Evolutionary conservation across 1,140 invertebrate species (phyloP), one percentile per base, ranked within the genome.

Genomic region (Andrena cerasifolii): DNA sequence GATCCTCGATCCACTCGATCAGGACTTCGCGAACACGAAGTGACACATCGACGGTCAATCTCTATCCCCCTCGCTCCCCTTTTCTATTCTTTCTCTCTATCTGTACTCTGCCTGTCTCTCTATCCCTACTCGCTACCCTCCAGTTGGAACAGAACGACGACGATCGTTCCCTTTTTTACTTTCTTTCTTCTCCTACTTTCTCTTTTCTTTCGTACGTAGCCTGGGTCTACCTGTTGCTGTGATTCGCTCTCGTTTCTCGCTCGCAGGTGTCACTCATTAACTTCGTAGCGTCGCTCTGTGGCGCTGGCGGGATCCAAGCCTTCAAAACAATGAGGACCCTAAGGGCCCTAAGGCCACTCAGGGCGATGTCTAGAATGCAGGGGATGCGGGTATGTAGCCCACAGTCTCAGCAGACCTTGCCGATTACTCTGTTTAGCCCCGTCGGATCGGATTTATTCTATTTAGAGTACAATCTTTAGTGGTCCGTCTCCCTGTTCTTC

Each of bases 321-420:
- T 98, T 98, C 96, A 98, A 98, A 97, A 98, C 98, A 92, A 98
- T 98, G 98, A 94, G 97, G 95, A 98, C 98, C 89, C 95, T 98
- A 90, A 96, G 98, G 94, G 98, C 98, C 93, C 95, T 99, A 93
- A 96, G 98, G 92, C 97, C 97, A 91, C 95, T 98, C 93, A 96
- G 97, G 94, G 98, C 97, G 92, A 97, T 99, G 96, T 98, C 97
- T 94, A 95, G 97, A 94, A 98, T 98, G 97, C 97, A 99, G 95
- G 98, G 98, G 94, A 98, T 98, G 98, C 96, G 97, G 96, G 97
- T 98, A 97, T 94, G 96, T 96, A 95, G 92, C 90, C 91, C 91
- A 90, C 87, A 87, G 92, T 92, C 92, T 93, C 92, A 92, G 91
- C 87, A 74, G 91, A 91, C 91, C 92, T 92, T 87, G 86, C 89